A percentile compares a stretch with the other conserved stretches of the same genome.
Evolutionary conservation across 2,797 vertebrate species (phyloP).

Genomic region (Gorsachius magnificus): DNA sequence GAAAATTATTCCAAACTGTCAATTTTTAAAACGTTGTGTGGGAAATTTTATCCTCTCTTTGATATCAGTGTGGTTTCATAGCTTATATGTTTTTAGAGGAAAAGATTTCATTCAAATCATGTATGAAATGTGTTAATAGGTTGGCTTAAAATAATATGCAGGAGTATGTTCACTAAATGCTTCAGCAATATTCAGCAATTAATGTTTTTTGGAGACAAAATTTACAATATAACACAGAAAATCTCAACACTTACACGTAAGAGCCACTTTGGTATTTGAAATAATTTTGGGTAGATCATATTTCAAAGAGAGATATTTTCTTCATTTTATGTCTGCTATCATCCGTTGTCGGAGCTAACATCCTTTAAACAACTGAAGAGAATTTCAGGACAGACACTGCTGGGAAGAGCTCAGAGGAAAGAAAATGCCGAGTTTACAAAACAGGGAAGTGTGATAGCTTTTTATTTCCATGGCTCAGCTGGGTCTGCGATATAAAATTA

Average conservation of each 20-base stretch:
- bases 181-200: not conserved
- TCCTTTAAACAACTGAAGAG: not conserved
- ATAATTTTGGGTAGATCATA: not conserved
- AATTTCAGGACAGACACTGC: not conserved
- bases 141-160: not conserved
- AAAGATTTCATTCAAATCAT: not conserved
- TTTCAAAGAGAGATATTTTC: not conserved
- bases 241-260: not conserved
- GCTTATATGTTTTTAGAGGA: not conserved
- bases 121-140: not conserved
- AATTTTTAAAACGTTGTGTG: not conserved
- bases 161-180: not conserved
- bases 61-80: not conserved
- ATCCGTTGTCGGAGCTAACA: not conserved
- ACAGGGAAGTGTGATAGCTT: not conserved
- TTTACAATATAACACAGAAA: not conserved
- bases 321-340: not conserved
- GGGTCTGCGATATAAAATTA: not conserved
- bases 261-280: not conserved
- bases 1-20: not conserved
- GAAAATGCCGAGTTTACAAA: not conserved
- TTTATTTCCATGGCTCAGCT: not conserved
- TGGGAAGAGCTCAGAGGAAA: not conserved
- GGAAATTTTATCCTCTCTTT: not conserved
- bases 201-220: not conserved